phyloP scores from a whole-genome alignment of 1,140 invertebrate genomes.

The Bombus fervidus region DNA sequence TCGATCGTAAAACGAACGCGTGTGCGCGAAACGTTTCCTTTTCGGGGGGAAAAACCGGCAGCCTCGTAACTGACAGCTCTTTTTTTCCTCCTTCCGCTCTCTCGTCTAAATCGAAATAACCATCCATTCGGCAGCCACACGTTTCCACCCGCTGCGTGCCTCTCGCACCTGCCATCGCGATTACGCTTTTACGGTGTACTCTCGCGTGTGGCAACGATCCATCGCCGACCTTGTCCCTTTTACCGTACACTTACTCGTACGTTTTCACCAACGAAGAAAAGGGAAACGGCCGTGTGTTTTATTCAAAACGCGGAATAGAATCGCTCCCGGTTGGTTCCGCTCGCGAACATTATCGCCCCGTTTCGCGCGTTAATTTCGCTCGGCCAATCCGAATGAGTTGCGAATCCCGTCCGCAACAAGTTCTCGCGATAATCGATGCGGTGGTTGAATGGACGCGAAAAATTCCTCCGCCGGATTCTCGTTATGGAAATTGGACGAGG shows the following conservation, averaged over 20 bases:
- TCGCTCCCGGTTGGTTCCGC: not conserved
- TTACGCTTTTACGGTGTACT: slow-evolving; percentile 40
- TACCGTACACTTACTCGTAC: not conserved
- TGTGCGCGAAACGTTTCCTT: slow-evolving; percentile 25
- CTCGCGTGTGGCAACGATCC: slow-evolving; percentile 33
- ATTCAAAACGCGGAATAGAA: slow-evolving; percentile 22
- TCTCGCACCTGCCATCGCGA: slow-evolving; percentile 50
- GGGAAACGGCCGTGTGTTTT: slow-evolving; percentile 8
- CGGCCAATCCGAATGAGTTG: slow-evolving; percentile 15
- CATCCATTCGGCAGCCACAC: slow-evolving; percentile 36
- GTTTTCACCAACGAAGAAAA: not conserved
- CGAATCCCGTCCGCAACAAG: slow-evolving; percentile 20
- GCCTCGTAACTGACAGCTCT: slow-evolving; percentile 57
- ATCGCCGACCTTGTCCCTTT: slow-evolving; percentile 4
- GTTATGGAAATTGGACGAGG: slow-evolving; percentile 70
- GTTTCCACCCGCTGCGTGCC: slow-evolving; percentile 1
- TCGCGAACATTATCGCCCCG: not conserved
- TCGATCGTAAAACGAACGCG: slow-evolving; percentile 63
- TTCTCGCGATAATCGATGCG: slow-evolving; percentile 48
- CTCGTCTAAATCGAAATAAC: slow-evolving; percentile 64
- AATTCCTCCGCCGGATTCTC: slow-evolving; percentile 52
- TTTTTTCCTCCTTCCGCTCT: not conserved
- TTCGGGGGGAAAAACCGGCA: slow-evolving; percentile 8
- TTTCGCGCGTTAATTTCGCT: slow-evolving; percentile 29
- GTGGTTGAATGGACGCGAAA: slow-evolving; percentile 38